A percentile compares a stretch with the other conserved stretches of the same genome.
These are phyloP conservation scores for Hymenopus coronatus DNA, from an alignment of 2,888 invertebrate genomes.

Conservation along the genomic window DNA sequence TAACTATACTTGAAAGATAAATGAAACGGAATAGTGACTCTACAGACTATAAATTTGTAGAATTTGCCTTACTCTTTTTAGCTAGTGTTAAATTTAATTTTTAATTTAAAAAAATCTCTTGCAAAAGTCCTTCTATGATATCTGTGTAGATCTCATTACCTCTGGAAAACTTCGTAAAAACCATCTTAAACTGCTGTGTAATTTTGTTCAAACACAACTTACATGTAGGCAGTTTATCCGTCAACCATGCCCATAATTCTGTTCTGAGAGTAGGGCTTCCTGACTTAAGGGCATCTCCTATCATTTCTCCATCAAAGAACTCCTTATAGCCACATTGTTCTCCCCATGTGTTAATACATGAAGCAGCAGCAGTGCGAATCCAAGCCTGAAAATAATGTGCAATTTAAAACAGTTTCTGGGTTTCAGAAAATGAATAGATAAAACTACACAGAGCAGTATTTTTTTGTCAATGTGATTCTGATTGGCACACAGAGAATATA, in stretches of 20 bases:
- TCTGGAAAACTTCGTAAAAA: constrained; percentile 4
- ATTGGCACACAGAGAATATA: too few relatives aligned
- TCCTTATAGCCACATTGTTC: constrained; percentile 77
- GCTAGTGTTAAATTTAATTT: too few relatives aligned
- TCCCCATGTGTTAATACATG: constrained; percentile 84
- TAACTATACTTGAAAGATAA: too few relatives aligned
- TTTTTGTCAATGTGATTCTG: too few relatives aligned
- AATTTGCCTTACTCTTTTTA: too few relatives aligned
- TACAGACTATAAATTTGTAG: too few relatives aligned
- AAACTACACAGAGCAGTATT: too few relatives aligned
- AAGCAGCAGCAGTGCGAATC: constrained; percentile 74
- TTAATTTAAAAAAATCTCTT: too few relatives aligned
- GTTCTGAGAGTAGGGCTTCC: constrained; percentile 81
- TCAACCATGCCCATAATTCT: constrained; percentile 83
- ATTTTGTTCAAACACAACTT: constrained; percentile 37
- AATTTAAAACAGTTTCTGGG: background rate
- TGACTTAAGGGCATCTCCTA: constrained; percentile 78
- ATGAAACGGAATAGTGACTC: too few relatives aligned
- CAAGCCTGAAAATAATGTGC: constrained; percentile 47
- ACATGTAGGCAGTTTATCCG: constrained; percentile 74
- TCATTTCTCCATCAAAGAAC: constrained; percentile 85
- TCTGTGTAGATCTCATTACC: background rate
- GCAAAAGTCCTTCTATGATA: too few relatives aligned
- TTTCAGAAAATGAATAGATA: too few relatives aligned
- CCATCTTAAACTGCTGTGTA: background rate